A percentile compares a stretch with the other conserved stretches of the same genome.
These are phyloP conservation scores for Eilema caniola DNA, from an alignment of 2,888 invertebrate species.

Conservation along the genomic window DNA sequence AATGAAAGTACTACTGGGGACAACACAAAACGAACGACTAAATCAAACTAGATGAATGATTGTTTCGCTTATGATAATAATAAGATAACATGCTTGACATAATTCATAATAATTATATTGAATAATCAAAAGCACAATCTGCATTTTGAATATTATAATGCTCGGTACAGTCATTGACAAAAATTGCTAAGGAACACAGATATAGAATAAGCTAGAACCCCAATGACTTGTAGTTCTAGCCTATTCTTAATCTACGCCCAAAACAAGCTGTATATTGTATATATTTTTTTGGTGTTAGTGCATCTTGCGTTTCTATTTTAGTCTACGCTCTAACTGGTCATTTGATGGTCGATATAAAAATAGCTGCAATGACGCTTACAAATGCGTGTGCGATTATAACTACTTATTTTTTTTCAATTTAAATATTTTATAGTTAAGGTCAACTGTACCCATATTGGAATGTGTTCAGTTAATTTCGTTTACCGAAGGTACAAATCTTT, in stretches of 20 bases:
- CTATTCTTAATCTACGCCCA: not conserved
- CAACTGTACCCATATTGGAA: too few species aligned
- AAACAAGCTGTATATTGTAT: not conserved
- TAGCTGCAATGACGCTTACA: too few species aligned
- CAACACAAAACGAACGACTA: constrained; percentile 10
- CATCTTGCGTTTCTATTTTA: not conserved
- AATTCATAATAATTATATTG: not conserved
- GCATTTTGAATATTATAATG: not conserved
- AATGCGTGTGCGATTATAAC: too few species aligned
- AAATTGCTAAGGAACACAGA: not conserved
- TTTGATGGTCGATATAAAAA: not conserved
- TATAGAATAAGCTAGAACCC: not conserved
- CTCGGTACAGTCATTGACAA: not conserved
- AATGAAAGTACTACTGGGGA: not conserved
- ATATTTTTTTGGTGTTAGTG: not conserved
- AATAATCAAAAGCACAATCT: constrained; percentile 5
- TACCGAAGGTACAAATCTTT: too few species aligned
- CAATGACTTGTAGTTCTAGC: too few species aligned
- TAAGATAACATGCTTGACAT: not conserved
- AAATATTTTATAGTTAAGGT: too few species aligned
- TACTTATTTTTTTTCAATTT: too few species aligned
- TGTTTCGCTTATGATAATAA: constrained; percentile 5
- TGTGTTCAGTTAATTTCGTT: too few species aligned
- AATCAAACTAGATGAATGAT: constrained; percentile 8
- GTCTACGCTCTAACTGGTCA: not conserved